Percentiles rank a stretch among this genome's conserved stretches.
Conservation (phyloP, 2,113 vertebrate genomes). For the Equus quagga region DNA sequence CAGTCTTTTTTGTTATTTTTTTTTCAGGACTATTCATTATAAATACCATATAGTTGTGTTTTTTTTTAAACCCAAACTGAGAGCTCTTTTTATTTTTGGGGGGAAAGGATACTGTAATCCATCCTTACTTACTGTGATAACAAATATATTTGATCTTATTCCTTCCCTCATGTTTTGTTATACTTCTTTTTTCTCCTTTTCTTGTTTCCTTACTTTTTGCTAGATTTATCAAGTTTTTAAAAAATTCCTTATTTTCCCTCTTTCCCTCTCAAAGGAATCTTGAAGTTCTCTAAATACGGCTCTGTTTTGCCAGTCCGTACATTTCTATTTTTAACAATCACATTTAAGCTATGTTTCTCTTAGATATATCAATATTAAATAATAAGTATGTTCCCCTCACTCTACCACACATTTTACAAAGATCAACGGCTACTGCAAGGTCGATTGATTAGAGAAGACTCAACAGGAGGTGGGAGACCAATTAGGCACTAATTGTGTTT, state of each 20-base stretch:
- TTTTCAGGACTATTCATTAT: not conserved
- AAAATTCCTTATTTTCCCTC: not conserved
- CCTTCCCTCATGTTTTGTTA: not conserved
- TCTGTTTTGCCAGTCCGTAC: not conserved
- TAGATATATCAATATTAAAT: not conserved
- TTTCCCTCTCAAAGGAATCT: not conserved
- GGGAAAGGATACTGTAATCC: constrained; percentile 2
- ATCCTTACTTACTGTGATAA: not conserved
- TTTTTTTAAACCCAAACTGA: not conserved
- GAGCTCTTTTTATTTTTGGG: not conserved
- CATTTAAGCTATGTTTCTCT: constrained; percentile 18
- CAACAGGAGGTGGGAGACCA: not conserved
- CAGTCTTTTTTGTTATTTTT: not conserved
- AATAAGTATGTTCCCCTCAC: not conserved
- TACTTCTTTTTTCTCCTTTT: not conserved
- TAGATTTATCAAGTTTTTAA: not conserved
- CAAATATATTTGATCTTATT: constrained; percentile 9
- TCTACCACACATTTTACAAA: constrained; percentile 23
- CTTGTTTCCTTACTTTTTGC: not conserved
- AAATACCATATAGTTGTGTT: not conserved
- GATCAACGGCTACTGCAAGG: not conserved
- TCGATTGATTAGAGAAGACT: not conserved
- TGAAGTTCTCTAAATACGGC: not conserved
- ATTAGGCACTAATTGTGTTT: not conserved
- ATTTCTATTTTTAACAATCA: constrained; percentile 37